Evolutionary conservation across 2,113 vertebrate species (phyloP).

Genomic region (Speoplatyrhinus poulsoni): DNA sequence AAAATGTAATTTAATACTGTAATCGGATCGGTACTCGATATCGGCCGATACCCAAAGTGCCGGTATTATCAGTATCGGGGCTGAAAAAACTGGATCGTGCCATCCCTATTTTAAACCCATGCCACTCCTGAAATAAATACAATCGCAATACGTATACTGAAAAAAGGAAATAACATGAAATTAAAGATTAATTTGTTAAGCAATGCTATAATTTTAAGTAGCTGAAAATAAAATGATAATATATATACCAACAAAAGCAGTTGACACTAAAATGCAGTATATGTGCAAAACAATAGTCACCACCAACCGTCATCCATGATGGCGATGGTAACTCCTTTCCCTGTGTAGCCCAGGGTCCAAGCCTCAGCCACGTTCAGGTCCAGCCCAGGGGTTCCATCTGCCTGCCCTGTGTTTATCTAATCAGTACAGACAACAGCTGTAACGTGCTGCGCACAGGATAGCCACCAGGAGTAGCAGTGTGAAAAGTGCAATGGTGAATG

Average conservation of each 20-base stretch:
- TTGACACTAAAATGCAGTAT: background rate
- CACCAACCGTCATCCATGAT: conserved; percentile 99
- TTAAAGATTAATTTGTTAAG: too few species aligned
- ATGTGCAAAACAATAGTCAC: conserved; percentile 7
- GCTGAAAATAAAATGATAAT: too few species aligned
- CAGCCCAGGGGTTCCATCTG: conserved; percentile 95
- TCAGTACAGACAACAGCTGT: conserved; percentile 59
- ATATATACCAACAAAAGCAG: background rate
- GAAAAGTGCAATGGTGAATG: conserved; percentile 60
- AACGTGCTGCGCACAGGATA: conserved; percentile 50
- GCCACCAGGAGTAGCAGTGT: conserved; percentile 22
- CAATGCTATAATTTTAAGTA: too few species aligned
- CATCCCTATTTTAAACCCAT: too few species aligned
- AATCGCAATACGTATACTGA: too few species aligned
- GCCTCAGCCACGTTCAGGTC: conserved; percentile 98
- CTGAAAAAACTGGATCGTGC: too few species aligned
- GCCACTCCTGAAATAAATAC: too few species aligned
- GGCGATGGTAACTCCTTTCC: conserved; percentile 95
- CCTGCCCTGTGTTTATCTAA: conserved; percentile 99
- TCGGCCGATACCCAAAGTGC: too few species aligned
- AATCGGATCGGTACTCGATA: too few species aligned
- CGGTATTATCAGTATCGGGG: too few species aligned
- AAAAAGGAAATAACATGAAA: too few species aligned
- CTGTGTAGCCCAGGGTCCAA: conserved; percentile 95
- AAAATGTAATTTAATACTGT: too few species aligned